Evolutionary conservation across 2,797 vertebrate genomes (phyloP), one percentile per base, ranked within the genome.

Genomic region (Gouania willdenowi): DNA sequence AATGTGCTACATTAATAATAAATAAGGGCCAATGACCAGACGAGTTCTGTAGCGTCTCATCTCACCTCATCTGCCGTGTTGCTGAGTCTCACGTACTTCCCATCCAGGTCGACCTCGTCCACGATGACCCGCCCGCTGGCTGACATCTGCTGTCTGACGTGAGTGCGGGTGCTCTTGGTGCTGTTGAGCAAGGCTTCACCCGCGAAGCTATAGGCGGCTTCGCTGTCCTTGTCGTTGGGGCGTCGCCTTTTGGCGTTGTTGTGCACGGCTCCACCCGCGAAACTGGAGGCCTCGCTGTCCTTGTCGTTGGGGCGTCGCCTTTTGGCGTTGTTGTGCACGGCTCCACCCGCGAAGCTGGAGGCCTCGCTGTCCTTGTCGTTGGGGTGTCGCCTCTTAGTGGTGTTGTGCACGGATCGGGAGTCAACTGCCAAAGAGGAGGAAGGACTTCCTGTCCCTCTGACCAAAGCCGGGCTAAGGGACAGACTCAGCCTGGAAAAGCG

Each of bases 31-130:
- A n/a, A n/a, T n/a, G n/a, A 18, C 3, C 18, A 18, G 18, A 20
- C 20, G 20, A 20, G 20, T 14, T 14, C 5, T 6, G 6, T 6
- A n/a, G 2, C 6, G 20, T 6, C 4, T 21, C 15, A 4, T 31
- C 57, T 51, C 38, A 97, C 96, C 93, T 98, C 93, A 0, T 85
- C 92, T 4, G 94, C 87, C 62, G 98, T 97, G 87, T 99, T 99
- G 86, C 89, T 86, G 62, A 99, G 94, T 8, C 91, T 82, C 52
- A 99, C 89, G 0, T 89, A 99, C 54, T 92, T 95, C 42, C 95
- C 96, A 0, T 96, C 95, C 79, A 91, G 69, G 14, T 98, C 96
- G 34, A 98, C 93, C 82, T 98, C 94, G 14, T 98, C 94, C 74
- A 99, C 94, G 0, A 90, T 92, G 11, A 97, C 90, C 0, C 94